Evolutionary conservation across 2,797 vertebrate genomes (phyloP).

Genomic region (Odontamblyopus lacepedii): DNA sequence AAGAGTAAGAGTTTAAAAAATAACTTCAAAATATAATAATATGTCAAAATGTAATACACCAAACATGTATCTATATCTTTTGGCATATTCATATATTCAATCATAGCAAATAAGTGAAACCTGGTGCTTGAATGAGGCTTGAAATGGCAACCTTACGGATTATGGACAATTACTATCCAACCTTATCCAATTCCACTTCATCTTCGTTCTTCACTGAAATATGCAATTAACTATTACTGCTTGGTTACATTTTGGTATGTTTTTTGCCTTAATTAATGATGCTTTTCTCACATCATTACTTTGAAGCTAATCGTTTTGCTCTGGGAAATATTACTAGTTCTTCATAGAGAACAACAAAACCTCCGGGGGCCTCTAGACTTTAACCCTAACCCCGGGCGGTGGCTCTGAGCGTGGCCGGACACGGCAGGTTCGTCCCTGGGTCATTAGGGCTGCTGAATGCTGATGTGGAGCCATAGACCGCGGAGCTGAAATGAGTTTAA

Average conservation of each 20-base stretch:
- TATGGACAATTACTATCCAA: not conserved
- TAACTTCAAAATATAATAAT: not conserved
- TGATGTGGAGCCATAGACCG: constrained; percentile 50
- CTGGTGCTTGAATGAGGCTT: not conserved
- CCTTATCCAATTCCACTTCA: not conserved
- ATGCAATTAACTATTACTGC: not conserved
- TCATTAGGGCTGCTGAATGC: constrained; percentile 56
- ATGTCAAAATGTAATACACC: no score
- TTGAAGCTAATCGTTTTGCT: constrained; percentile 35
- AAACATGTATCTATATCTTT: not conserved
- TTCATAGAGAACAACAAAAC: constrained; percentile 42
- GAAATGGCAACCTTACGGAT: not conserved
- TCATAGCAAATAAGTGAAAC: not conserved
- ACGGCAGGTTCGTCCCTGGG: constrained; percentile 29
- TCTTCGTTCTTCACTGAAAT: not conserved
- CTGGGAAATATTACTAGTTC: constrained; percentile 12
- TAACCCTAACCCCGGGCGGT: constrained; percentile 37
- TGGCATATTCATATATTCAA: not conserved
- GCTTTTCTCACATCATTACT: constrained; percentile 21
- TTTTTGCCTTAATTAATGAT: constrained; percentile 18
- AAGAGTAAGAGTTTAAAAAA: not conserved
- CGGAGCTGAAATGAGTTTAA: constrained; percentile 37
- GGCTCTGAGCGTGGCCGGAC: constrained; percentile 39
- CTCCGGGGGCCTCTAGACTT: constrained; percentile 28
- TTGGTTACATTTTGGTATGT: not conserved